Evolutionary conservation across 2,888 invertebrate species (phyloP), one percentile per base, ranked within the genome.

Genomic region (Andrena fulva): DNA sequence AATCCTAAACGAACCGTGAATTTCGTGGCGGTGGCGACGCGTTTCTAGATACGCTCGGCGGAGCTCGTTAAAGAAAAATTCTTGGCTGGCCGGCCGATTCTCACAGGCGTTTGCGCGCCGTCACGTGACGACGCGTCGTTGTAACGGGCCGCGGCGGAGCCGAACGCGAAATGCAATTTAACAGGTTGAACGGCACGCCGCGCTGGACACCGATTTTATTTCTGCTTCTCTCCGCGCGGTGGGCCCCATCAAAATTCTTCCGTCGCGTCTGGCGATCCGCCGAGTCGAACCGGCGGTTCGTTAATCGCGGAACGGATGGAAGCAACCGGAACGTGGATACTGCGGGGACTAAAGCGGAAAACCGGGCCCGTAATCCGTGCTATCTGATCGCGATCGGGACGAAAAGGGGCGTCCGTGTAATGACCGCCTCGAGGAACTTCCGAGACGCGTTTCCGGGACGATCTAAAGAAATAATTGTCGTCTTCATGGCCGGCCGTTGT

Each of bases 211-310:
- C 56, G 63, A 73, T n/a, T n/a, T n/a, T 73, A 73, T 73, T 72
- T 42, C 52, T 52, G 52, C 59, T 66, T 73, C 64, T 73, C 59
- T 33, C 35, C 71, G 48, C 31, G 24, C 50, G 68, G 63, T 24
- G 42, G 42, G 64, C 78, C 72, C 76, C 74, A 77, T 81, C 77
- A 83, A 82, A 85, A 85, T 87, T 83, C 74, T 73, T 60, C 56
- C 72, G 50, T 31, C 62, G 68, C 62, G 68, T 33, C 56, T 29
- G 64, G 33, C 60, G 48, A 63, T 31, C 77, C 42, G 54, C 35
- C 72, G 2, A 52, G 67, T 54, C 24, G 24, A 54, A 12, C 52
- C 31, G 54, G 67, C 33, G 67, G 80, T 69, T 74, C 68, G 72
- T 59, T 77, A 75, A 83, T 72, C 71, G 54, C 63, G 48, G 52